Percentiles rank a stretch among this genome's conserved stretches.
Evolutionary conservation across 2,113 vertebrate species (phyloP).

Genomic region (Phasianus colchicus): DNA sequence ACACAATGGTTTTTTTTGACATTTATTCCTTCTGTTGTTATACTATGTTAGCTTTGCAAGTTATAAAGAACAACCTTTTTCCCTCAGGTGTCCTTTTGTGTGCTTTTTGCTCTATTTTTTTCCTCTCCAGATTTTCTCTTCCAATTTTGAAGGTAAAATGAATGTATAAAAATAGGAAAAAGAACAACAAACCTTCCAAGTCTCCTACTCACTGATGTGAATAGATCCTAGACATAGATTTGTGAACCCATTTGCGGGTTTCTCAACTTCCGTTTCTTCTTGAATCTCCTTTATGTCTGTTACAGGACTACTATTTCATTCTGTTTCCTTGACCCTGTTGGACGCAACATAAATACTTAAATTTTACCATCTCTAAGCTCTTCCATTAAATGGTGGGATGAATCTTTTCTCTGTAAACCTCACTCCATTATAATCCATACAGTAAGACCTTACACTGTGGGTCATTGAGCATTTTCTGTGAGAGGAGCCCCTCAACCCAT

Average conservation of each 20-base stretch:
- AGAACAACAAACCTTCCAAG: not conserved
- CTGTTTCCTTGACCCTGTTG: not conserved
- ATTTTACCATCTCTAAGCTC: not conserved
- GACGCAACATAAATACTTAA: not conserved
- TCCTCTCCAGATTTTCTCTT: not conserved
- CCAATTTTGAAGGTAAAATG: not conserved
- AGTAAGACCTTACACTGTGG: not conserved
- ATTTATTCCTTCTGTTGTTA: conserved; percentile 53
- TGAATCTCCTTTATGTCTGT: not conserved
- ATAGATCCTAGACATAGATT: not conserved
- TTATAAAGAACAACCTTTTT: conserved; percentile 23
- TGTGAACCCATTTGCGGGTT: not conserved
- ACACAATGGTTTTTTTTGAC: conserved; percentile 13
- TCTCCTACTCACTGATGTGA: not conserved
- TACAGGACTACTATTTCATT: not conserved
- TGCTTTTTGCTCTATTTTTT: not conserved
- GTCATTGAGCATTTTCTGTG: not conserved
- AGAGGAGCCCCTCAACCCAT: not conserved
- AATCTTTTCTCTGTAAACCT: not conserved
- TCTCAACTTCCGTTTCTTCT: not conserved
- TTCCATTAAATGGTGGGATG: not conserved
- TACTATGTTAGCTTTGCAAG: conserved; percentile 21
- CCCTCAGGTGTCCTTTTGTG: conserved; percentile 14
- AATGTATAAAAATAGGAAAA: conserved; percentile 3
- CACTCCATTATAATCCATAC: not conserved